Conservation (phyloP, 2,797 vertebrate genomes). For the Sciurus carolinensis region DNA sequence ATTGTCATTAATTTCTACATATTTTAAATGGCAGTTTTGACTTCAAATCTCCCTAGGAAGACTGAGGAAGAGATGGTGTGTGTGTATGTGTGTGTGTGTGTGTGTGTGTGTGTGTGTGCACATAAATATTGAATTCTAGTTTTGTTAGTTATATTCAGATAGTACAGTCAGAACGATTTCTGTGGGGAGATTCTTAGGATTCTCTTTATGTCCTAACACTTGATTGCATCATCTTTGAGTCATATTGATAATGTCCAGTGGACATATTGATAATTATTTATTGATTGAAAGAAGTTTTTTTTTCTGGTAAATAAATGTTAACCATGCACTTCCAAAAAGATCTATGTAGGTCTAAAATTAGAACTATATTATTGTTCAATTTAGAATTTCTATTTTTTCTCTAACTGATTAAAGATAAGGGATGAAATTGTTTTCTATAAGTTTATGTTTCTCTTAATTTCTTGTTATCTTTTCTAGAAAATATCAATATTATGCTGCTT, state of each 20-base stretch:
- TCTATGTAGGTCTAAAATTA: not conserved
- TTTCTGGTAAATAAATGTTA: constrained; percentile 24
- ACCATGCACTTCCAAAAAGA: not conserved
- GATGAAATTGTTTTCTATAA: not conserved
- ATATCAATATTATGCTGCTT: not conserved
- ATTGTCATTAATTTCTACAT: constrained; percentile 38
- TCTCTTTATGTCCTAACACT: constrained; percentile 11
- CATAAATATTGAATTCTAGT: not conserved
- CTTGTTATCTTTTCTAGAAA: not conserved
- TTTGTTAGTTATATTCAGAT: not conserved
- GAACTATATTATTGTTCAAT: not conserved
- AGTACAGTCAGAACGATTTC: not conserved
- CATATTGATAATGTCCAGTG: not conserved
- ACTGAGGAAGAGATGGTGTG: not conserved
- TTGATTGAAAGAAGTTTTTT: not conserved
- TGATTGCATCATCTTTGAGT: not conserved
- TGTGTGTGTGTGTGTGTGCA: too few relatives aligned
- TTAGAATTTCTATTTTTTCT: constrained; percentile 5
- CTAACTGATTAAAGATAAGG: not conserved
- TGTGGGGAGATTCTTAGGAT: not conserved
- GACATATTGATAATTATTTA: not conserved
- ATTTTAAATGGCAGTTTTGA: constrained; percentile 8
- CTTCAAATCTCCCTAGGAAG: not conserved
- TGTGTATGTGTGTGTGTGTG: not conserved
- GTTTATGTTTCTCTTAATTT: not conserved